Base-by-base conservation (phyloP, 2,888 invertebrate genomes). In the Agrotis clavis region DNA sequence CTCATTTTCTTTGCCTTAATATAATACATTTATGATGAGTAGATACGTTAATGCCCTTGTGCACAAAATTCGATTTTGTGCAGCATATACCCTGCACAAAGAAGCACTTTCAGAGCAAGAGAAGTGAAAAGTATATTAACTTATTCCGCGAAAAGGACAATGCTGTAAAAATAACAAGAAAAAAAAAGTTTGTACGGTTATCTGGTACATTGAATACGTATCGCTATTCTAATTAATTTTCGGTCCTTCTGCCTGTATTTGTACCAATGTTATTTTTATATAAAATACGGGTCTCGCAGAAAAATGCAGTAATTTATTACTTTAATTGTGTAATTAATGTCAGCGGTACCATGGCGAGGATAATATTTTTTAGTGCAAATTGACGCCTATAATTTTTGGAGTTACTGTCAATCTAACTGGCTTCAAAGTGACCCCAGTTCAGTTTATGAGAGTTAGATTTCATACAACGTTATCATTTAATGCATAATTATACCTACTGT, bases 141-240 rank as follows among this genome's bases (percentile, higher is more conserved):
- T 16, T 67, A 67, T 79, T 50, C 30, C 16, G 56, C 19, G 16
- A 62, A 65, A 57, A n/a, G 21, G n/a, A 11, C 61, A 50, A 71
- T 65, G 54, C 54, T 57, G 9, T 14, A n/a, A 53, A 71, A 54
- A 54, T 35, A 76, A 21, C 21, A 47, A n/a, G n/a, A n/a, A 25
- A 14, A 54, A 65, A 68, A 70, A 74, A 66, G 41, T 21, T 30
- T 50, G 51, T 54, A 57, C 19, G 30, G 30, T 57, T 61, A 60
- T 63, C 57, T 62, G 4, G 48, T 66, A 74, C 47, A 65, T 62
- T 59, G 41, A 67, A 70, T 59, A 48, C 66, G 41, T 74, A 67
- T 74, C 67, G 67, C 25, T 51, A 62, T 74, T 67, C 11, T 74
- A 79, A 81, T 81, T 67, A 74, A 74, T 71, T 62, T 35, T 51